A percentile compares a stretch with the other conserved stretches of the same genome.
phyloP scores from a whole-genome alignment of 2,797 vertebrate species.

The Vireo griseus region DNA sequence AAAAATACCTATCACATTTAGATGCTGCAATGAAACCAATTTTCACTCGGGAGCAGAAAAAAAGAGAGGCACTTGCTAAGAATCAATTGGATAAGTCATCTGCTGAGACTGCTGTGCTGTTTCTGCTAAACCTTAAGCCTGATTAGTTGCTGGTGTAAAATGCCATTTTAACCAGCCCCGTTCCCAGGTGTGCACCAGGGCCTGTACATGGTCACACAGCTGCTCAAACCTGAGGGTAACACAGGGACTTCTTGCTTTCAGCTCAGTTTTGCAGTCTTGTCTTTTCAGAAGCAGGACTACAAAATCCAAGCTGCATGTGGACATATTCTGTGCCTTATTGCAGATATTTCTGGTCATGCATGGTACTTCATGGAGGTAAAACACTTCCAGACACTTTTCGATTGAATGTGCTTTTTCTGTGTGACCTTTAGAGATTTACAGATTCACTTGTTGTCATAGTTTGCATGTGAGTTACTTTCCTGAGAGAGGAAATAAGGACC shows the following conservation, averaged over 20 bases:
- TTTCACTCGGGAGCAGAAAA: conserved; percentile 5
- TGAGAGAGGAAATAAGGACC: neutral
- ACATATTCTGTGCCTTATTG: neutral
- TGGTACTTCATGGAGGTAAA: neutral
- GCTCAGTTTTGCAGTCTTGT: neutral
- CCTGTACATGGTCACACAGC: neutral
- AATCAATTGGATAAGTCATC: neutral
- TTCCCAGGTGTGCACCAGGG: neutral
- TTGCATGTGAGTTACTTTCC: neutral
- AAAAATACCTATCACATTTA: conserved; percentile 12
- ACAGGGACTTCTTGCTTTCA: neutral
- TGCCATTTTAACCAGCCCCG: neutral
- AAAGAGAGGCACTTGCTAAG: neutral
- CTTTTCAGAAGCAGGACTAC: neutral
- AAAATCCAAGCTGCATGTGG: neutral
- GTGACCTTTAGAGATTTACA: neutral
- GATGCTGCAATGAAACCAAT: neutral
- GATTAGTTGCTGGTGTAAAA: neutral
- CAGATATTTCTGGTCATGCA: neutral
- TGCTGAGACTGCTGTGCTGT: neutral
- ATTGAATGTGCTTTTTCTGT: neutral
- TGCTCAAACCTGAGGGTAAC: neutral
- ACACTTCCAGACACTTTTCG: neutral
- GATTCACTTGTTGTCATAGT: neutral
- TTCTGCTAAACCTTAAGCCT: neutral